Conservation (phyloP, 2,888 invertebrate genomes). For the Epistrophe grossulariae region DNA sequence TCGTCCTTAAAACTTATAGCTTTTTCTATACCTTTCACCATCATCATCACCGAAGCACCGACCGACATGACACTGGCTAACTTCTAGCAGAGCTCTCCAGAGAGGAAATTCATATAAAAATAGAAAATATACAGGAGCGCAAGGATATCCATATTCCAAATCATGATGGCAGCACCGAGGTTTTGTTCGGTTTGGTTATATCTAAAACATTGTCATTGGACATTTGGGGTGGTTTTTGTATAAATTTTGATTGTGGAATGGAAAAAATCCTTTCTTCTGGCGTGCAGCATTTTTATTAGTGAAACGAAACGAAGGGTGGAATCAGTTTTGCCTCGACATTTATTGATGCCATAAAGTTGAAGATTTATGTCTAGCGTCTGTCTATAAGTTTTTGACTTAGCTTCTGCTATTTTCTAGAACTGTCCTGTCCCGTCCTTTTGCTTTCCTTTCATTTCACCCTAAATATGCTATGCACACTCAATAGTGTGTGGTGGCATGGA, state of each 20-base stretch:
- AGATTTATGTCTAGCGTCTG: slow-evolving; percentile 81
- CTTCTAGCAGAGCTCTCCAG: slow-evolving; percentile 38
- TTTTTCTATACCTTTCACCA: neutral
- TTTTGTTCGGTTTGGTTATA: slow-evolving; percentile 11
- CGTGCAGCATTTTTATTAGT: slow-evolving; percentile 40
- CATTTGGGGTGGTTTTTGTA: slow-evolving; percentile 60
- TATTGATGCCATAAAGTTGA: slow-evolving; percentile 84
- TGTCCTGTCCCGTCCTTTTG: slow-evolving; percentile 4
- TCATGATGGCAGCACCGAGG: neutral
- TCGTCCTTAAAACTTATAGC: slow-evolving; percentile 61
- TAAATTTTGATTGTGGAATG: slow-evolving; percentile 26
- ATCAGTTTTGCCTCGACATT: slow-evolving; percentile 82
- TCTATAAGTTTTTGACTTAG: slow-evolving; percentile 73
- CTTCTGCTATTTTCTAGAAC: slow-evolving; percentile 48
- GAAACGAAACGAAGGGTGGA: slow-evolving; percentile 69
- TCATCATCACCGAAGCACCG: too few relatives aligned
- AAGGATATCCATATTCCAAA: slow-evolving; percentile 30
- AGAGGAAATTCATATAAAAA: slow-evolving; percentile 26
- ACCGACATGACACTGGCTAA: neutral
- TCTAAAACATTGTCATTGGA: slow-evolving; percentile 60
- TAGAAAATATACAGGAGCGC: neutral
- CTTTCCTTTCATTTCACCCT: slow-evolving; percentile 36
- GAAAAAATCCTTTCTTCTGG: slow-evolving; percentile 61
- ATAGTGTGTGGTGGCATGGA: slow-evolving; percentile 15
- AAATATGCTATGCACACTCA: slow-evolving; percentile 38